Evolutionary conservation across 2,888 invertebrate genomes (phyloP).

Genomic region (Capitulum mitella): DNA sequence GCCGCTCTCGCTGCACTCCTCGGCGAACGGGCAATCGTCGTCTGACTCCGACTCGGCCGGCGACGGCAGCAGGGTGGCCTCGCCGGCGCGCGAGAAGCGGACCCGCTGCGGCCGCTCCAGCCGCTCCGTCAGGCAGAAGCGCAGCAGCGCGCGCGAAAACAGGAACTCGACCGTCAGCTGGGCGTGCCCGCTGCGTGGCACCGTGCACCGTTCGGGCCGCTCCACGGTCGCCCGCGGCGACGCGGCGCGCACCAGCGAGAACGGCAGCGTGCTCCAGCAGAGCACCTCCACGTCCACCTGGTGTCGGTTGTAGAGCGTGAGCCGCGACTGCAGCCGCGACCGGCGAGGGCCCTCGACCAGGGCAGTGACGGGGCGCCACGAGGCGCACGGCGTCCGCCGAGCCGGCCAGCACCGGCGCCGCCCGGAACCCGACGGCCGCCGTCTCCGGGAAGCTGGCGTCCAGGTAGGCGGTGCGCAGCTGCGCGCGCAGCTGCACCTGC

Average conservation of each 20-base stretch:
- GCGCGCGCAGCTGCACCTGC: constrained; percentile 19
- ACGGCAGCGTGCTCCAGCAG: constrained; percentile 16
- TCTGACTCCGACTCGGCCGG: not conserved
- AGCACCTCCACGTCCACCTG: constrained; percentile 18
- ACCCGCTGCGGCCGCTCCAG: not conserved
- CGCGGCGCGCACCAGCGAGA: not conserved
- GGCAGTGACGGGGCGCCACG: constrained; percentile 3
- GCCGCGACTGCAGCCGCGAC: not conserved
- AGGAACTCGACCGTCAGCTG: constrained; percentile 17
- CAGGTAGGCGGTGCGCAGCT: constrained; percentile 23
- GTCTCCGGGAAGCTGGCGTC: not conserved
- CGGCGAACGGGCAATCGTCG: not conserved
- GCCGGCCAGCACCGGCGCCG: constrained; percentile 9
- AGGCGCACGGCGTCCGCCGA: not conserved
- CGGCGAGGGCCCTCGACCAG: constrained; percentile 8
- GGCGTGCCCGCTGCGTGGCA: not conserved
- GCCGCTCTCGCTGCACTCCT: too few relatives aligned
- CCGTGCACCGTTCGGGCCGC: not conserved
- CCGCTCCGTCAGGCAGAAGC: constrained; percentile 5
- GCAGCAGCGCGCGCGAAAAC: not conserved
- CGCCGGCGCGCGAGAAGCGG: not conserved
- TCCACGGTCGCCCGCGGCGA: not conserved
- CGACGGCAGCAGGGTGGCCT: not conserved
- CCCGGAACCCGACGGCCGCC: not conserved
- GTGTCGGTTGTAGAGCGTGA: not conserved